Evolutionary conservation across 92 coral and sea anemone genomes (phyloP), one percentile per base, ranked within the genome.

Genomic region (Umimayanthus kanabou): DNA sequence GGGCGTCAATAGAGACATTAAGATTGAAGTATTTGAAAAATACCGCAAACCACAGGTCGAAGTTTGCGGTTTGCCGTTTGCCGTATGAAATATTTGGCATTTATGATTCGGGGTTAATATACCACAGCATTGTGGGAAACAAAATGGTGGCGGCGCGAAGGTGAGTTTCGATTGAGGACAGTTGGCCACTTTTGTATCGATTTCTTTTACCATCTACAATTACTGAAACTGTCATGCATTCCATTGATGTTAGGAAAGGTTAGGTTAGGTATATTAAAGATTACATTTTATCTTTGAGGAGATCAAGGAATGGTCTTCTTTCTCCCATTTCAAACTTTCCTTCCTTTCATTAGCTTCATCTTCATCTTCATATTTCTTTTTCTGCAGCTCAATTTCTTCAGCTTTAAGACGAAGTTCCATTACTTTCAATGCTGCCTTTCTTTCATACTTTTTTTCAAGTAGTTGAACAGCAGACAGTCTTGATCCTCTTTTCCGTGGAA

Each of bases 161-260:
- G 61, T 15, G 61, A 53, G 61, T 8, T 53, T 53, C 61, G 61
- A 53, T 53, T 53, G 61, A 53, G 61, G 61, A 10, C 18, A 53
- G 61, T 53, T 53, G 61, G 61, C 61, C 18, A 53, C 9, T 53
- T 53, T 53, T 53, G 61, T 2, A 53, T 53, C 18, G 61, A 53
- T 53, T 53, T 53, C 61, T 53, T 53, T 53, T 53, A 53, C 61
- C 61, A 53, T 53, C 61, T 53, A 53, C 61, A 53, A 8, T 53
- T 53, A 53, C 61, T 53, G 61, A 53, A 53, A 53, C 61, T 53
- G 18, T 77, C 50, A 76, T 47, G 65, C 69, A 79, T 66, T 77
- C 89, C 79, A 76, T 78, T 79, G 61, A 77, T 28, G 79, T 80
- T 80, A 88, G 90, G 64, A 79, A 72, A 88, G 90, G n/a, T n/a